phyloP scores from a whole-genome alignment of 1,140 invertebrate genomes.

The Ganaspis sp. region DNA sequence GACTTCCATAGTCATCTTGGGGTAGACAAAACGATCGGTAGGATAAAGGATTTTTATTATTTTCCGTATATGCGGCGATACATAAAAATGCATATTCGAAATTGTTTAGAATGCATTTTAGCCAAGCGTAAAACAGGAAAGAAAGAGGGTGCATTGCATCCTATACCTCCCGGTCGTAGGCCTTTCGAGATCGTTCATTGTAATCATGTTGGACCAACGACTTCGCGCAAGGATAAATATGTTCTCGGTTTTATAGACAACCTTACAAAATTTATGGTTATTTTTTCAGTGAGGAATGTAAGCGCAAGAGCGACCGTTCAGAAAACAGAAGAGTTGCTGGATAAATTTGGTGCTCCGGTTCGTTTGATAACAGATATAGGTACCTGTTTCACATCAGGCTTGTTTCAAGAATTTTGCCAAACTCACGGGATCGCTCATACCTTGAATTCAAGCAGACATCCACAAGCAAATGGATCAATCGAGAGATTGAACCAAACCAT shows the following conservation, averaged over 20 bases:
- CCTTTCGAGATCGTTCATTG: conserved; percentile 38
- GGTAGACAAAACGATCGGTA: background rate
- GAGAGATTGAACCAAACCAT: no score
- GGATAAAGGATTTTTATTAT: conserved; percentile 24
- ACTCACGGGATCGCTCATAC: conserved; percentile 56
- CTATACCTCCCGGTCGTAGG: conserved; percentile 29
- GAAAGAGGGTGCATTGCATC: conserved; percentile 33
- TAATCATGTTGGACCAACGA: conserved; percentile 34
- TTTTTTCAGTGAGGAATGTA: no score
- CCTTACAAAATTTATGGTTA: no score
- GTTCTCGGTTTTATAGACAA: conserved; percentile 7
- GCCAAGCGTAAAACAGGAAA: conserved; percentile 26
- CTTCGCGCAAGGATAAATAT: conserved; percentile 23
- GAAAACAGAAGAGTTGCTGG: conserved; percentile 34
- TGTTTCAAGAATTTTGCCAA: conserved; percentile 46
- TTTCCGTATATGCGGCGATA: conserved; percentile 19
- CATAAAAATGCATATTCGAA: background rate
- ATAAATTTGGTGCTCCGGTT: conserved; percentile 39
- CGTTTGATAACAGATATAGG: conserved; percentile 43
- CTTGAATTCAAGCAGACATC: no score
- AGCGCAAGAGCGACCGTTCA: conserved; percentile 9
- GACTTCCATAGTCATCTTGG: conserved; percentile 27
- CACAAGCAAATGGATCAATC: no score
- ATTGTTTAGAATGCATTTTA: conserved; percentile 37
- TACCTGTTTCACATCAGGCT: conserved; percentile 36